These are phyloP conservation scores for Thaumatotibia leucotreta DNA, from an alignment of 1,140 invertebrate species.

Conservation along the genomic window DNA sequence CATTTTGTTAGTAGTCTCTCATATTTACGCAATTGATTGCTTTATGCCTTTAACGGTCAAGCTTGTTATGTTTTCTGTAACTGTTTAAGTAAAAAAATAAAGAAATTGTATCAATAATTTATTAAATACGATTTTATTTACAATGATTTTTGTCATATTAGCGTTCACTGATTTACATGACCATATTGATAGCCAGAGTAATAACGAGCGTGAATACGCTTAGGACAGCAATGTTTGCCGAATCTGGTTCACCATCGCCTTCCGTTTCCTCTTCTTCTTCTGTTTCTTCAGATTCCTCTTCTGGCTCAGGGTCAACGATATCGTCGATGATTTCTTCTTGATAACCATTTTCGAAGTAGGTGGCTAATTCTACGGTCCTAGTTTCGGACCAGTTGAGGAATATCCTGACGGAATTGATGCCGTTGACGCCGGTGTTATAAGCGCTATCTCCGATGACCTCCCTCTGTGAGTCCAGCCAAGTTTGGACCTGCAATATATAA, in stretches of 20 bases:
- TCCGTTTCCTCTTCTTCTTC: neutral
- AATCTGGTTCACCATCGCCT: constrained; percentile 18
- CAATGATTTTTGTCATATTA: neutral
- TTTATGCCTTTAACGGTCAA: no score
- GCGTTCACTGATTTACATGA: neutral
- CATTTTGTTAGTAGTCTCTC: no score
- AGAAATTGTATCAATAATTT: neutral
- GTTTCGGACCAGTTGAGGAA: constrained; percentile 44
- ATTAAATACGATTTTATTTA: neutral
- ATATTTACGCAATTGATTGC: no score
- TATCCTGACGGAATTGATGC: constrained; percentile 28
- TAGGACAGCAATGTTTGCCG: constrained; percentile 39
- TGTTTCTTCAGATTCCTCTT: neutral
- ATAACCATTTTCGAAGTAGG: constrained; percentile 51
- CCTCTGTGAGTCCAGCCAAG: constrained; percentile 42
- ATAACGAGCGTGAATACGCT: constrained; percentile 36
- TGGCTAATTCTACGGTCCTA: constrained; percentile 38
- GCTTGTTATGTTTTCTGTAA: no score
- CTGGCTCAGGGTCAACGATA: constrained; percentile 10
- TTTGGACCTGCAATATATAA: constrained; percentile 35
- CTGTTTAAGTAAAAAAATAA: no score
- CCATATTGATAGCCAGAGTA: constrained; percentile 32
- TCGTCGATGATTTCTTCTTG: constrained; percentile 43
- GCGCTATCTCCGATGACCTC: constrained; percentile 27
- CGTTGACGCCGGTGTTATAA: constrained; percentile 37